Evolutionary conservation across 1,140 invertebrate species (phyloP).

Genomic region (Metopolophium dirhodum): DNA sequence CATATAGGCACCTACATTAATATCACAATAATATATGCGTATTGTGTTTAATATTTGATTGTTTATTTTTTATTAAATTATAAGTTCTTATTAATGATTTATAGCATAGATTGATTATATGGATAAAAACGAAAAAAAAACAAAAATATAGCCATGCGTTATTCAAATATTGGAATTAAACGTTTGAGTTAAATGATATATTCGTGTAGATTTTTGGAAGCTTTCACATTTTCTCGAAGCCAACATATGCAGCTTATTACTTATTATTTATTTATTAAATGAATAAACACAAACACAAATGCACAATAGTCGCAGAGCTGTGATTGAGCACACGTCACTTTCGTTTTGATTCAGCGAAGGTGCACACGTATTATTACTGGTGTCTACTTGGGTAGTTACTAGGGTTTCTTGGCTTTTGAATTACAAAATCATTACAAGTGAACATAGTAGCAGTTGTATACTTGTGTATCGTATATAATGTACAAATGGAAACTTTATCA

Average conservation of each 20-base stretch:
- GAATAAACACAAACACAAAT: neutral
- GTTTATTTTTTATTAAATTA: too few relatives aligned
- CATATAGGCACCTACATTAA: neutral
- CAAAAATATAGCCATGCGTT: neutral
- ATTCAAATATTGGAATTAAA: neutral
- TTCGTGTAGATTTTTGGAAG: conserved; percentile 4
- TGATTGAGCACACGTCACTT: neutral
- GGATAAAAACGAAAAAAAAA: neutral
- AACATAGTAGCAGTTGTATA: neutral
- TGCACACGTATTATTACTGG: neutral
- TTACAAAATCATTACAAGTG: neutral
- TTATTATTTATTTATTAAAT: neutral
- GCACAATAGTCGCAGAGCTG: neutral
- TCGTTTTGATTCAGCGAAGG: neutral
- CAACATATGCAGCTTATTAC: neutral
- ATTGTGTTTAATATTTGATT: neutral
- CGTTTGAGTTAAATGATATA: neutral
- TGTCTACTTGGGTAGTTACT: neutral
- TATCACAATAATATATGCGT: neutral
- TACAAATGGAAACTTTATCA: neutral
- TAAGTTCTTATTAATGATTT: too few relatives aligned
- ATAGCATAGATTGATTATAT: too few relatives aligned
- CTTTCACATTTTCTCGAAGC: neutral
- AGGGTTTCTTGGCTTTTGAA: neutral
- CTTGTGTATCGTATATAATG: neutral